Evolutionary conservation across 2,113 vertebrate genomes (phyloP), one percentile per base, ranked within the genome.

Genomic region (Myiozetetes cayanensis): DNA sequence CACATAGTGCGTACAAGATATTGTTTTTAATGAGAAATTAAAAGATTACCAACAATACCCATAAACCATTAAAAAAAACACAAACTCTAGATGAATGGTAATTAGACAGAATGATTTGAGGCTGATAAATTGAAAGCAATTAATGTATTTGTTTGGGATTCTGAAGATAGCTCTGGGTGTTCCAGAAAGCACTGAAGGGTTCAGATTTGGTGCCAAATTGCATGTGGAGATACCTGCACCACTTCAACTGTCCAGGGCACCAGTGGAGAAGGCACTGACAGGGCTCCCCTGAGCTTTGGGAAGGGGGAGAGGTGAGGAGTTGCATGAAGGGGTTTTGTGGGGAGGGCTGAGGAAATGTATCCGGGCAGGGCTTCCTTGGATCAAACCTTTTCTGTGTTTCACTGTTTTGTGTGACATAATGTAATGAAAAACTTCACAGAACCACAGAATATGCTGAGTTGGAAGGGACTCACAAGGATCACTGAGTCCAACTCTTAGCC

Each of bases 11-110:
- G 78, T 94, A 95, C 92, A 97, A 97, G 96, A 97, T 97, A 97
- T 96, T 97, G 95, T 98, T 97, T 97, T 97, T 97, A 98, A 98
- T 98, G 97, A 98, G 97, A 98, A 98, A 97, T 98, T 98, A 97
- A 97, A 97, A 98, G 97, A 98, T 98, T 98, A 97, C 97, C 96
- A 97, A 97, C 97, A 98, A 97, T 97, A 97, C 97, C 97, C 97
- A 97, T 96, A 97, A 98, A 97, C 97, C 97, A 97, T 96, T 97
- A 97, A 97, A 63, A 97, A 96, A 94, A 52, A 28, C 94, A 97
- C 94, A 97, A 97, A 97, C 96, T 96, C 95, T 66, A 95, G 96
- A 98, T 97, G 97, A 97, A 98, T 98, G 94, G 97, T 98, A 98
- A 98, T 98, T 98, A 98, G 97, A 97, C 78, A 39, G 96, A 96